phyloP scores from a whole-genome alignment of 2,113 vertebrate genomes.

The Elaphurus davidianus region DNA sequence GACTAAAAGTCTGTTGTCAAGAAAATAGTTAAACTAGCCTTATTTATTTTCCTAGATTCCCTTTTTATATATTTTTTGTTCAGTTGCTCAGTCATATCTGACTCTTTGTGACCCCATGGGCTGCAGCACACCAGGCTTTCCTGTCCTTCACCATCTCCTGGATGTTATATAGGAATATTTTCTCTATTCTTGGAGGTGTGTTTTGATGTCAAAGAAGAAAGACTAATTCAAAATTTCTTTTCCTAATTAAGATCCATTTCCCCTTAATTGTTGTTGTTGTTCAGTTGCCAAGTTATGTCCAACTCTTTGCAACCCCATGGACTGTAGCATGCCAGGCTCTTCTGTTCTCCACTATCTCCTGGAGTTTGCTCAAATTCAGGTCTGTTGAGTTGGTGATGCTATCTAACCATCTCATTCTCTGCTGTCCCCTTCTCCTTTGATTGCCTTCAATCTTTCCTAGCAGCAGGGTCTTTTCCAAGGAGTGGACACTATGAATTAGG shows the following conservation, averaged over 20 bases:
- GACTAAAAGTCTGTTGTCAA: background rate
- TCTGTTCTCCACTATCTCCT: background rate
- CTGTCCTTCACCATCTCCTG: background rate
- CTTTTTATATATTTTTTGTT: background rate
- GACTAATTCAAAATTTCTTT: background rate
- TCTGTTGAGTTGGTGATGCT: background rate
- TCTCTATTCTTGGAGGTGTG: background rate
- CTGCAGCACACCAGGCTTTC: background rate
- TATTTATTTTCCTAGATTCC: background rate
- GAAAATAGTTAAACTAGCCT: background rate
- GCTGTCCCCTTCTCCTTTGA: background rate
- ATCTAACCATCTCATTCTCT: background rate
- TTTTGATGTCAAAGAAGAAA: slow-evolving; percentile 33
- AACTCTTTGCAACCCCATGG: background rate
- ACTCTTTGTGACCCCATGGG: background rate
- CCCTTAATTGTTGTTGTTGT: background rate
- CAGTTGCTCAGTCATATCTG: background rate
- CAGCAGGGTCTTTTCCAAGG: background rate
- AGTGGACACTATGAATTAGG: background rate
- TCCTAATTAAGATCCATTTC: background rate
- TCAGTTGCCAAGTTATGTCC: background rate
- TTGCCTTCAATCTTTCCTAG: background rate
- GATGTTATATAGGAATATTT: background rate
- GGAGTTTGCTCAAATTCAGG: background rate
- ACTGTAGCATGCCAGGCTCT: background rate